phyloP scores from a whole-genome alignment of 2,113 vertebrate species.

The Anser brachyrhynchus region DNA sequence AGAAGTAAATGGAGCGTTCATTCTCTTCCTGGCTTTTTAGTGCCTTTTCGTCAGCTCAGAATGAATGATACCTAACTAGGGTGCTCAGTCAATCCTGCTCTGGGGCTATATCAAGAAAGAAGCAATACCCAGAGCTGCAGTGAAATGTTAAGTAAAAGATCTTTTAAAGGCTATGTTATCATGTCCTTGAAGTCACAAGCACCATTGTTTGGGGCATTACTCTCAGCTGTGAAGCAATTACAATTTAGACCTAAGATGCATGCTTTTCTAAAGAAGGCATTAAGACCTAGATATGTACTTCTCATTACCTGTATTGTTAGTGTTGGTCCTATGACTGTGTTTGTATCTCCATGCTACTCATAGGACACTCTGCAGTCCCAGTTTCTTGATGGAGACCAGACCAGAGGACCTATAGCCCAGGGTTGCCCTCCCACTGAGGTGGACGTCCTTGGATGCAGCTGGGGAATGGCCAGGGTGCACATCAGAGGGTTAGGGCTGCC shows the following conservation, averaged over 20 bases:
- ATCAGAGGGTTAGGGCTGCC: neutral
- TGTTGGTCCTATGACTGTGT: fast-evolving
- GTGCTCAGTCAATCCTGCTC: neutral
- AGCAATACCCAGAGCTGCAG: neutral
- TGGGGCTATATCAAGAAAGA: neutral
- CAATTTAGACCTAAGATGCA: neutral
- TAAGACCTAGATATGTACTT: neutral
- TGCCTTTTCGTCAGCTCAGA: neutral
- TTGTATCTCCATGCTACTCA: neutral
- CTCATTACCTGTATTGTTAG: neutral
- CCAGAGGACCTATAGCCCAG: neutral
- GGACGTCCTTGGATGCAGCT: neutral
- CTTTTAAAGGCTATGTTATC: neutral
- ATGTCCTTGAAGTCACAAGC: neutral
- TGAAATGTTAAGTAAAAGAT: neutral
- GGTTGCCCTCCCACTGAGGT: neutral
- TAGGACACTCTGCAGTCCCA: neutral
- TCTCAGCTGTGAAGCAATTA: neutral
- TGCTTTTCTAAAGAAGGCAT: neutral
- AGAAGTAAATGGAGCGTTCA: neutral
- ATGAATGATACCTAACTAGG: neutral
- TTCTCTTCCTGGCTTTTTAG: neutral
- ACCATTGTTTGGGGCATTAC: neutral
- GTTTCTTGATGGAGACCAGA: neutral
- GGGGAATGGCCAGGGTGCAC: neutral